These are phyloP conservation scores for Drosophila birchii DNA, from an alignment of 2,888 invertebrate genomes.

Conservation along the genomic window DNA sequence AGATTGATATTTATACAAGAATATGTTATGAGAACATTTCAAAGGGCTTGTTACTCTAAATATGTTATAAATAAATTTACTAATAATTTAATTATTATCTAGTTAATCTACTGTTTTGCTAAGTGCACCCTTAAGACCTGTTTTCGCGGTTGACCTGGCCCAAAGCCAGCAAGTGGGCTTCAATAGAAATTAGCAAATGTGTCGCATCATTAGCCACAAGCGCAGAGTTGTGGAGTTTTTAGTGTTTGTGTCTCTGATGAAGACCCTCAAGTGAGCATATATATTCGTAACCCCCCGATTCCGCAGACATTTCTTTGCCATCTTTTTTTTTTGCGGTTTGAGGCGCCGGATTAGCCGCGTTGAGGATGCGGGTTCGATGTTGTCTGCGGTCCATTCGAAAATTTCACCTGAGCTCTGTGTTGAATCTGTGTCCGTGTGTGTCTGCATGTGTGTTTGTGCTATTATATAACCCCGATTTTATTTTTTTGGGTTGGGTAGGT, in stretches of 20 bases:
- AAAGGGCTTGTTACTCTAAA: neutral
- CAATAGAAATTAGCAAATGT: constrained; percentile 82
- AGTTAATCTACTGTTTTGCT: neutral
- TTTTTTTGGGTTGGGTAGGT: constrained; percentile 74
- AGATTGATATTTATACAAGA: neutral
- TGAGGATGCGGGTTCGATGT: constrained; percentile 71
- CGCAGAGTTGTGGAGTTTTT: constrained; percentile 41
- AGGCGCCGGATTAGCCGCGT: constrained; percentile 78
- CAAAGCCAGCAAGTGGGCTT: constrained; percentile 70
- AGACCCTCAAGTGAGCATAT: constrained; percentile 70
- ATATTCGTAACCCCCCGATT: constrained; percentile 1
- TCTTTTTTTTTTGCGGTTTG: constrained; percentile 65
- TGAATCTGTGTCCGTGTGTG: constrained; percentile 53
- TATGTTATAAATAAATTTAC: neutral
- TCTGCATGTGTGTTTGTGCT: constrained; percentile 14
- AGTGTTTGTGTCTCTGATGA: constrained; percentile 48
- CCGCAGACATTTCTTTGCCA: constrained; percentile 16
- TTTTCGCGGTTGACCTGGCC: constrained; percentile 43
- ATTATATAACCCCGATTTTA: constrained; percentile 41
- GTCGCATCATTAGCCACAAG: constrained; percentile 82
- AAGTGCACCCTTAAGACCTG: constrained; percentile 43
- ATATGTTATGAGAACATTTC: neutral
- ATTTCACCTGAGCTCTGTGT: constrained; percentile 74
- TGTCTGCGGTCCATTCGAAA: constrained; percentile 53
- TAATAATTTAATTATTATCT: neutral